These are phyloP conservation scores for Varecia variegata DNA, from an alignment of 2,797 vertebrate genomes.

Conservation along the genomic window DNA sequence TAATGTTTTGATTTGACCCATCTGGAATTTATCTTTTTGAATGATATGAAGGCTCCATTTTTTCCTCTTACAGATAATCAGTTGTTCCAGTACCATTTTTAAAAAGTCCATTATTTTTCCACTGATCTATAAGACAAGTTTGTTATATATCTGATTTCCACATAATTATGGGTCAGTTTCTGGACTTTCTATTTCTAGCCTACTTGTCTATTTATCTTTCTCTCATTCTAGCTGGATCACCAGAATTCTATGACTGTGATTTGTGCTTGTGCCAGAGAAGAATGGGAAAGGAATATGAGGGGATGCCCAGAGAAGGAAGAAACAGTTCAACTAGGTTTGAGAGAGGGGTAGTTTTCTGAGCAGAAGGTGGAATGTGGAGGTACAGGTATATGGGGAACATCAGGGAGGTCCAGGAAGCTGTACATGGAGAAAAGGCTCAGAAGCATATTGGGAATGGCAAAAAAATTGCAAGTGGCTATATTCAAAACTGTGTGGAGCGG, in stretches of 20 bases:
- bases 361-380: background rate
- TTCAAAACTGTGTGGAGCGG: background rate
- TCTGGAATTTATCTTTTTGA: slow-evolving; percentile 27
- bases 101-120: background rate
- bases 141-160: background rate
- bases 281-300: background rate
- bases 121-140: background rate
- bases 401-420: background rate
- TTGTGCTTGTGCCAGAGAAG: background rate
- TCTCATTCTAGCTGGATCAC: background rate
- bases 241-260: background rate
- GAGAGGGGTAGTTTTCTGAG: background rate
- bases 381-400: background rate
- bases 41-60: slow-evolving; percentile 5
- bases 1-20: background rate
- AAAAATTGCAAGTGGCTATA: background rate
- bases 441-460: background rate
- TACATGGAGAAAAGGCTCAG: background rate
- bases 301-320: background rate
- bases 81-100: slow-evolving; percentile 11
- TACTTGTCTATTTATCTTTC: background rate
- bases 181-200: background rate
- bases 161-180: background rate
- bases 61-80: background rate
- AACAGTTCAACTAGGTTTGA: background rate